These are phyloP conservation scores for Atherinosoma microstoma DNA, from an alignment of 2,797 vertebrate genomes.

Conservation along the genomic window DNA sequence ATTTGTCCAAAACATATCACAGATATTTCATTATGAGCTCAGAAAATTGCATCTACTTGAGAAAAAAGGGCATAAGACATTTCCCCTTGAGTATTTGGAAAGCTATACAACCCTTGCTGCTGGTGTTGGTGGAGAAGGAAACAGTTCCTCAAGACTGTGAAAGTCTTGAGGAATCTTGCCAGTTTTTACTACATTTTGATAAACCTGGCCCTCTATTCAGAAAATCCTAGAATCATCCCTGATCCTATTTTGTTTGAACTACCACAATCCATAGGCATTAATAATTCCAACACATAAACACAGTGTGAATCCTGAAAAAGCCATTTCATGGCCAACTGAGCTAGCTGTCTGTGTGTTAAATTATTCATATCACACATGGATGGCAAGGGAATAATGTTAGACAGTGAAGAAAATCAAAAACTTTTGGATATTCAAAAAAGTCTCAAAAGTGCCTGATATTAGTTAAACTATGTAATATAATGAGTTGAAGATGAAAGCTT, in stretches of 20 bases:
- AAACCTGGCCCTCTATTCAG: neutral
- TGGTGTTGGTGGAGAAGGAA: neutral
- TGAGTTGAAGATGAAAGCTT: neutral
- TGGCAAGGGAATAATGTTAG: neutral
- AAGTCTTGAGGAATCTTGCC: neutral
- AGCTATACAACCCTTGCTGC: neutral
- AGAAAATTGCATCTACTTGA: neutral
- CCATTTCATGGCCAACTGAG: slow-evolving; percentile 9
- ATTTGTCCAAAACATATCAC: neutral
- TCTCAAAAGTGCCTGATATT: neutral
- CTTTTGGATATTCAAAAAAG: neutral
- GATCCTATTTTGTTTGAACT: neutral
- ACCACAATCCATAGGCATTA: neutral
- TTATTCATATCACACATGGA: slow-evolving; percentile 27
- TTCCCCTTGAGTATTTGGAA: neutral
- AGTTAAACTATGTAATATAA: neutral
- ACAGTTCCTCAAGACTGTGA: too few relatives aligned
- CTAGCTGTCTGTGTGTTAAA: neutral
- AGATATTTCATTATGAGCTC: neutral
- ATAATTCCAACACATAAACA: slow-evolving; percentile 17
- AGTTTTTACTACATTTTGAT: neutral
- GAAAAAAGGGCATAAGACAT: neutral
- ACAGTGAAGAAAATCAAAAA: neutral
- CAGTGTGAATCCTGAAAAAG: neutral
- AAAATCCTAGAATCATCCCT: neutral